Percentiles rank a stretch among this genome's conserved stretches.
Conservation (phyloP, 2,888 invertebrate species). For the Drosophila phalerata region DNA sequence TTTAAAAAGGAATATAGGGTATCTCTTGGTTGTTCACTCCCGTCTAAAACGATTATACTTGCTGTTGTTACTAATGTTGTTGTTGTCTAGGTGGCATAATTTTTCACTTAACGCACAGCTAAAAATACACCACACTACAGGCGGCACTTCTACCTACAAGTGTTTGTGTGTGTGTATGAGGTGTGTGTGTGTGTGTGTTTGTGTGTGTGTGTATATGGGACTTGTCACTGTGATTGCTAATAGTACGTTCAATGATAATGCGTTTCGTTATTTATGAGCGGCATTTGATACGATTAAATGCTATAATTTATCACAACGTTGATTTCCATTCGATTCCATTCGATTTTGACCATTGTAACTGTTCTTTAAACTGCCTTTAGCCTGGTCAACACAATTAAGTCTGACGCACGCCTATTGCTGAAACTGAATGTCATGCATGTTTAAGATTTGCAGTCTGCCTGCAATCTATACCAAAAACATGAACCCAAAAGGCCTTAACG, state of each 20-base stretch:
- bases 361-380: slow-evolving; percentile 6
- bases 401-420: slow-evolving; percentile 30
- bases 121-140: slow-evolving; percentile 65
- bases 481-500: neutral
- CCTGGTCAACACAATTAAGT: neutral
- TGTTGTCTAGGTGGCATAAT: slow-evolving; percentile 66
- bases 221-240: slow-evolving; percentile 73
- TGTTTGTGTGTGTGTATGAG: slow-evolving; percentile 32
- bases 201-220: slow-evolving; percentile 25
- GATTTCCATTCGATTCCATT: slow-evolving; percentile 28
- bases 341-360: slow-evolving; percentile 25
- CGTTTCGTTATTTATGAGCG: slow-evolving; percentile 72
- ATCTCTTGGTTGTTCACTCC: neutral
- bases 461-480: slow-evolving; percentile 9
- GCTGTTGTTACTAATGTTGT: slow-evolving; percentile 25
- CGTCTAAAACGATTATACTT: slow-evolving; percentile 14
- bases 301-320: slow-evolving; percentile 61
- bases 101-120: slow-evolving; percentile 78
- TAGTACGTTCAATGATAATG: slow-evolving; percentile 74
- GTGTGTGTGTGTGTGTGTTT: slow-evolving; percentile 22
- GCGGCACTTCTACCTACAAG: slow-evolving; percentile 36
- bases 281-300: slow-evolving; percentile 68
- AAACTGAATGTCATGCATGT: slow-evolving; percentile 1
- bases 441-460: slow-evolving; percentile 3
- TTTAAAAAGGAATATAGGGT: slow-evolving; percentile 12